Conservation (phyloP, 1,140 invertebrate species). For the Zaprionus vittiger region DNA sequence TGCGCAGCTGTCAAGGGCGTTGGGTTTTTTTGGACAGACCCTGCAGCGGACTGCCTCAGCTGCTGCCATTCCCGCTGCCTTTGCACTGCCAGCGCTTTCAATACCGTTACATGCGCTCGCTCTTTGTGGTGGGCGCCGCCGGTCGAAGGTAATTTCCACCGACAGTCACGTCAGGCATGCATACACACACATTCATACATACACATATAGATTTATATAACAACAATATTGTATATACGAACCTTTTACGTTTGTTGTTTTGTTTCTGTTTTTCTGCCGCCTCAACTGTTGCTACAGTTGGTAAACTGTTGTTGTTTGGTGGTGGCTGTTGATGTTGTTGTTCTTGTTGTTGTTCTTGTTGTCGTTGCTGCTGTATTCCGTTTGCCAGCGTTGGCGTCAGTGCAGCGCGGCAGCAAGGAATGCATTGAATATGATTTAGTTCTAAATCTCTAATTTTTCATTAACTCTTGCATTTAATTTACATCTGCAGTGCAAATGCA, state of each 20-base stretch:
- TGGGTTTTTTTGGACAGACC: slow-evolving; percentile 36
- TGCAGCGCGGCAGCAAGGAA: slow-evolving; percentile 35
- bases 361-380: slow-evolving; percentile 19
- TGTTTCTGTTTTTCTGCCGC: slow-evolving; percentile 45
- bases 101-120: slow-evolving; percentile 38
- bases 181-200: background rate
- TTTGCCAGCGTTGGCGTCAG: slow-evolving; percentile 39
- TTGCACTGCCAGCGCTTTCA: slow-evolving; percentile 21
- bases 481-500: slow-evolving; percentile 29
- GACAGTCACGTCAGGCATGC: background rate
- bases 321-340: background rate
- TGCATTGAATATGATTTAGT: slow-evolving; percentile 49
- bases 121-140: slow-evolving; percentile 31
- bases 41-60: slow-evolving; percentile 9
- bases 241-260: slow-evolving; percentile 50
- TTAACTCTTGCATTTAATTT: slow-evolving; percentile 32
- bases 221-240: slow-evolving; percentile 15
- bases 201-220: slow-evolving; percentile 10
- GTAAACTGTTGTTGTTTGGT: slow-evolving; percentile 34
- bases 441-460: slow-evolving; percentile 27
- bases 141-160: slow-evolving; percentile 21
- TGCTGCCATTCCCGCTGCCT: too few species aligned
- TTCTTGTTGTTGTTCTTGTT: background rate
- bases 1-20: slow-evolving; percentile 76
- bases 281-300: slow-evolving; percentile 56